Conservation (phyloP, 2,797 vertebrate species). For the Echiichthys vipera region DNA sequence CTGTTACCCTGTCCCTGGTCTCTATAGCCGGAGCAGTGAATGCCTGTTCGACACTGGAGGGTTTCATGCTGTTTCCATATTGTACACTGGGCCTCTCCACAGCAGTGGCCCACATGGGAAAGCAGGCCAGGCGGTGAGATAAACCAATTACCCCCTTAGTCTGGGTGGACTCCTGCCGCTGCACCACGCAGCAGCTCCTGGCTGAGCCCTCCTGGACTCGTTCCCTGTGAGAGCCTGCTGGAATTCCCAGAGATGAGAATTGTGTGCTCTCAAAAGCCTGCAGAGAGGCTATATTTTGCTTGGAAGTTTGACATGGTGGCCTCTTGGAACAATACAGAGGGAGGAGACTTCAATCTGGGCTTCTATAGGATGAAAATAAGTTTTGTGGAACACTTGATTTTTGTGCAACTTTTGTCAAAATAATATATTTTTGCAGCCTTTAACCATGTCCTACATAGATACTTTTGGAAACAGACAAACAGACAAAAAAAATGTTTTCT, state of each 20-base stretch:
- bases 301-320: constrained; percentile 71
- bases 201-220: constrained; percentile 71
- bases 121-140: constrained; percentile 76
- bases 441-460: not conserved
- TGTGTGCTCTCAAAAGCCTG: constrained; percentile 68
- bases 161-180: constrained; percentile 78
- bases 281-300: constrained; percentile 67
- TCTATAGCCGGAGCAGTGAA: constrained; percentile 68
- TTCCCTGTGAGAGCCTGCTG: constrained; percentile 78
- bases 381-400: constrained; percentile 28
- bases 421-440: not conserved
- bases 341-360: constrained; percentile 60
- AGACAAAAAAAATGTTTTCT: not conserved
- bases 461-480: not conserved
- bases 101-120: constrained; percentile 88
- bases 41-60: constrained; percentile 65
- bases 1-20: constrained; percentile 37
- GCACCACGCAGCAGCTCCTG: constrained; percentile 55
- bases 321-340: constrained; percentile 62
- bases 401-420: constrained; percentile 18
- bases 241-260: constrained; percentile 78
- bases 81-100: constrained; percentile 81
- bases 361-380: constrained; percentile 21
- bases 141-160: constrained; percentile 85
- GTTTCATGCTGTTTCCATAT: constrained; percentile 84